Base-by-base conservation (phyloP, 2,113 vertebrate genomes). In the Eublepharis macularius region DNA sequence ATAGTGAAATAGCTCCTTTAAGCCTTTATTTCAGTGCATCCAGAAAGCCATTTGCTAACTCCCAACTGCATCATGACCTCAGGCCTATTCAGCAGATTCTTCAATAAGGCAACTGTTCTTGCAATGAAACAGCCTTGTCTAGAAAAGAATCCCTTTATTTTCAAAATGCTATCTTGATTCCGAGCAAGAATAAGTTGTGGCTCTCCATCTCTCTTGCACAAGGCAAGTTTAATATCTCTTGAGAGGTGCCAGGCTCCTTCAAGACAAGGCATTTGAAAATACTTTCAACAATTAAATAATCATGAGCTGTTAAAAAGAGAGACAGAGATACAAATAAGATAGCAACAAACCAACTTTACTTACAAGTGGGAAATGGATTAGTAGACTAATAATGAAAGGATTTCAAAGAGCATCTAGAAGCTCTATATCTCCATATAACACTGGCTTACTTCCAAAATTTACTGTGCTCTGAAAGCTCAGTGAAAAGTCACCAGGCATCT, bases 1-100 rank as follows among this genome's bases (percentile, higher is more conserved):
- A 78, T 3, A 77, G 86, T 36, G 77, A 80, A 86, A 16, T 69
- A 89, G 45, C 82, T 76, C 66, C 19, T 68, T 76, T 54, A 63
- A n/a, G 19, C 3, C 80, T 86, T 72, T 76, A 76, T 82, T 77
- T 66, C 43, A 91, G 88, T 41, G 3, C 4, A 32, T 47, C 69
- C 72, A 76, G 75, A 65, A 88, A 92, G 78, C 1, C 0, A 1
- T 12, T 76, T 73, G 76, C 85, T 81, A 78, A 86, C 49, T 45
- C 68, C 63, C 72, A 69, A 26, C 5, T 79, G 68, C 80, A 80
- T 51, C 0, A 26, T 36, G 57, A 32, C 73, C 63, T 88, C 7
- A 19, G 14, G 41, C 51, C 76, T 88, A 10, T 87, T 77, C 76
- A 21, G 57, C 26, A 51, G 54, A 39, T 78, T 78, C 66, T 72